Base-by-base conservation (phyloP, 2,113 vertebrate genomes). In the human (Homo sapiens) region DNA sequence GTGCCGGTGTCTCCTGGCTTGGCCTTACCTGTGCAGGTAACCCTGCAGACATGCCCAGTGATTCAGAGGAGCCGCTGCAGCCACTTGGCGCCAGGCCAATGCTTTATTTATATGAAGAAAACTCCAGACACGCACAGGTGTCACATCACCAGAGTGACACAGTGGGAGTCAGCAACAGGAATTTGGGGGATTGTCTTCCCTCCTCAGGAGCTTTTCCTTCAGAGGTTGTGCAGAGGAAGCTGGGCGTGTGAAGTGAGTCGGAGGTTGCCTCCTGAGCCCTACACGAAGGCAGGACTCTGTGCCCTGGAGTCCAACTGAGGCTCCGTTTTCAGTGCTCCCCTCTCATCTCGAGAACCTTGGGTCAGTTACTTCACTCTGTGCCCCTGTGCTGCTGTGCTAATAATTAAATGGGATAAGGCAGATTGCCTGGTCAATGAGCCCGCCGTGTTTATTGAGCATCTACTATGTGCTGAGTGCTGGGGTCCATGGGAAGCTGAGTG, bases 311-410 rank as follows among this genome's bases (percentile, higher is more conserved):
- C 23, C 2, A 30, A 40, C 40, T 8, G 20, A 10, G 55, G 55
- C 13, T 32, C 6, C 17, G 0, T 38, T n/a, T 27, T 16, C 16
- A 3, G 22, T 9, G 18, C 78, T 61, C 18, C 17, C 6, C 6
- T 12, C 1, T 22, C 18, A 2, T 9, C 8, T 11, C 35, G 23
- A 1, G 12, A 12, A 27, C 11, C 40, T 16, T 1, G 1, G 50
- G 10, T 20, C 23, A 5, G 55, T 18, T 12, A 2, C 32, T 22
- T 23, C 2, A 16, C 32, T 40, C 5, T 8, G 0, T 6, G 23
- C 20, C 23, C 0, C 59, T 38, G 45, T 2, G 14, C 55, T n/a
- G 57, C 30, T 16, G 32, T 23, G 6, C 40, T 16, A 43, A 20
- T n/a, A 59, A n/a, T 16, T 48, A 5, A 6, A 35, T 0, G 38